Base-by-base conservation (phyloP, 2,113 vertebrate species). In the Marmota monax region DNA sequence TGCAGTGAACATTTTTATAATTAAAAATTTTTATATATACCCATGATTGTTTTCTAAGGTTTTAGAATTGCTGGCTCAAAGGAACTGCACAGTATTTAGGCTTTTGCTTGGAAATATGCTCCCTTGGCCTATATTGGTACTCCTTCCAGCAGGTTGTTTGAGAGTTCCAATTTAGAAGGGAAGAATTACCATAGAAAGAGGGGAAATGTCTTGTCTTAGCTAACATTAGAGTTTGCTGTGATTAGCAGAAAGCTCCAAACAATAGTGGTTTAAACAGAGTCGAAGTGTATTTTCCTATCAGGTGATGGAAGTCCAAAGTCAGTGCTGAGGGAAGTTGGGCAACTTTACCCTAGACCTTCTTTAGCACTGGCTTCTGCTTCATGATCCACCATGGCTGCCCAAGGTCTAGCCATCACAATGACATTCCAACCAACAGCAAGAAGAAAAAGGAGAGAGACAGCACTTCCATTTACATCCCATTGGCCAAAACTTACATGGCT, bases 381-480 rank as follows among this genome's bases (percentile, higher is more conserved):
- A 13, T 32, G 61, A 18, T 16, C 76, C 84, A 84, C 0, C 2
- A 17, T 18, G 61, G 65, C 65, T 92, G 34, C 85, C 88, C 63
- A 67, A 91, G 56, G 12, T n/a, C 17, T 53, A 73, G n/a, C 16
- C 90, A 79, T 89, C 84, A 74, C 23, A 4, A 3, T 23, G 1
- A 32, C 72, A 53, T 85, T 69, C 80, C 76, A 97, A 63, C 2
- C 61, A 63, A 85, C 13, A 90, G 42, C 51, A 82, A 94, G 58
- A 92, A 80, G 63, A 23, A 39, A 72, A 76, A 22, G 53, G 74
- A 42, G 56, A 20, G 3, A 58, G 78, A 67, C 9, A 69, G 14
- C 56, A 76, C 23, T 84, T 95, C 0, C 0, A 20, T 25, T 18
- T 20, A 22, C 20, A 65, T 88, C 61, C 72, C 76, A 34, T 4